Percentiles rank a stretch among this genome's conserved stretches.
Evolutionary conservation across 2,797 vertebrate species (phyloP).

Genomic region (Chelon labrosus): DNA sequence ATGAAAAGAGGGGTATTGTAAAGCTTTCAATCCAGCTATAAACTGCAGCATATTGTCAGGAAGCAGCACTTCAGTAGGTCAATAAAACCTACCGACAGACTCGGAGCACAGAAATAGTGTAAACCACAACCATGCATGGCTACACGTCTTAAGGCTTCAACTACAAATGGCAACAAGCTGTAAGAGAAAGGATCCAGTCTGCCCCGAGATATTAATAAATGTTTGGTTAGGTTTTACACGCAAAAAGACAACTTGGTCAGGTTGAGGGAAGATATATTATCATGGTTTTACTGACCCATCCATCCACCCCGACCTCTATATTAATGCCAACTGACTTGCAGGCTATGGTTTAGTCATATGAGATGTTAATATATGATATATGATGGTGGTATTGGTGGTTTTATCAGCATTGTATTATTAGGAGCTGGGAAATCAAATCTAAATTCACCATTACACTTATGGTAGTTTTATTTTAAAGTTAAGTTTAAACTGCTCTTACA

Average conservation of each 20-base stretch:
- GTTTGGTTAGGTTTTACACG: no score
- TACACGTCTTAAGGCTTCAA: background rate
- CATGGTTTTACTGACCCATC: background rate
- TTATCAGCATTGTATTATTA: no score
- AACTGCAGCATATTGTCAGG: constrained; percentile 15
- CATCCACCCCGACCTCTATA: background rate
- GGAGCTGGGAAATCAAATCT: no score
- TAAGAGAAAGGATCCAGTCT: background rate
- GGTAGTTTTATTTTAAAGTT: no score
- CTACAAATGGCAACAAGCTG: background rate
- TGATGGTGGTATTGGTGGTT: no score
- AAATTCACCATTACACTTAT: no score
- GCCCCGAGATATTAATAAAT: background rate
- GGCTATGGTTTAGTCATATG: no score
- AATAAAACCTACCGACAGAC: constrained; percentile 47
- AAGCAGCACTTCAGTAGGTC: constrained; percentile 9
- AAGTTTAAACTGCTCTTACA: no score
- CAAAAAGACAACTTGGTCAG: no score
- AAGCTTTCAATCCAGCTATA: constrained; percentile 12
- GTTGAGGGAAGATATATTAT: no score
- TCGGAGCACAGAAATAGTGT: background rate
- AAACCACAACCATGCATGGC: background rate
- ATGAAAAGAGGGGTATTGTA: background rate
- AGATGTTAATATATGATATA: no score
- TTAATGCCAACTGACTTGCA: background rate